A percentile compares a stretch with the other conserved stretches of the same genome.
Evolutionary conservation across 2,888 invertebrate species (phyloP).

Genomic region (Cybosia mesomella): DNA sequence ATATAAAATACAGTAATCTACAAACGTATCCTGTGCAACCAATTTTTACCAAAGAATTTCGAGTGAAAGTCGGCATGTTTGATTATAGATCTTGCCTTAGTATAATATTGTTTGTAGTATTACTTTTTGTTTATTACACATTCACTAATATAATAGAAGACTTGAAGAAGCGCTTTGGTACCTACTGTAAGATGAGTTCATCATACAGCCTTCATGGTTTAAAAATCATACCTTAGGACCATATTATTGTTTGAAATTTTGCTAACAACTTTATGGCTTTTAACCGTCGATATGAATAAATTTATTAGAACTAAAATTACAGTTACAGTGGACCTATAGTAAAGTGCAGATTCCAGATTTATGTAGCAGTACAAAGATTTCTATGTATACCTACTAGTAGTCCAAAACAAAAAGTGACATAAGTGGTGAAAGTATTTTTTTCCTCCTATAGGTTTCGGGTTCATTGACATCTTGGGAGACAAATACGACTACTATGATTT

Average conservation of each 20-base stretch:
- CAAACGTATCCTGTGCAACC: conserved; percentile 46
- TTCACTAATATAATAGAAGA: background rate
- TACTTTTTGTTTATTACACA: background rate
- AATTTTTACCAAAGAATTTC: conserved; percentile 44
- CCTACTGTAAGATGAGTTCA: background rate
- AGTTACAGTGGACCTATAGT: background rate
- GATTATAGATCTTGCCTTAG: conserved; percentile 39
- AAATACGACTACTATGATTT: no score
- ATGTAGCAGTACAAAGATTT: background rate
- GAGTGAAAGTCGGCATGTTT: conserved; percentile 24
- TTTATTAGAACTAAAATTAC: background rate
- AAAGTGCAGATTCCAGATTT: background rate
- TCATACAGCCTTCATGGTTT: background rate
- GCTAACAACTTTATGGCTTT: background rate
- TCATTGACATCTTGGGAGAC: no score
- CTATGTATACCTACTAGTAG: background rate
- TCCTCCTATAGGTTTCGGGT: no score
- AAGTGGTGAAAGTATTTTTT: background rate
- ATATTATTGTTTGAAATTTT: no score
- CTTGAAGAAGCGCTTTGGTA: background rate
- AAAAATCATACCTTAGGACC: no score
- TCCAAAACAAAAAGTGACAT: background rate
- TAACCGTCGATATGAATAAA: background rate
- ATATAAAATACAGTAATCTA: conserved; percentile 28
- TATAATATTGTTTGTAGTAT: conserved; percentile 27